phyloP scores from a whole-genome alignment of 2,888 invertebrate genomes.

The Eumerus sabulonum region DNA sequence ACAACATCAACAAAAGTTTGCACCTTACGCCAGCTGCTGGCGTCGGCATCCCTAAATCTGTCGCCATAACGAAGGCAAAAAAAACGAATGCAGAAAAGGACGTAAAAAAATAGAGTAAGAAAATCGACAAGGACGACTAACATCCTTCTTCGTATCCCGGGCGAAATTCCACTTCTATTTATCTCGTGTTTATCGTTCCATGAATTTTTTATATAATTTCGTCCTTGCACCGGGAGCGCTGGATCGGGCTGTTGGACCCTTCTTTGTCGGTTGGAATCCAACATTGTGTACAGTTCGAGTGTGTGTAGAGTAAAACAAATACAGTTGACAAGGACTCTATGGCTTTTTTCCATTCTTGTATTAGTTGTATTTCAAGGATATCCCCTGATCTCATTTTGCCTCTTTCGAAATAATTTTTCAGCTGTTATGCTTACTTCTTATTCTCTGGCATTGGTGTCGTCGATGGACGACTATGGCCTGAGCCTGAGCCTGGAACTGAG shows the following conservation, averaged over 20 bases:
- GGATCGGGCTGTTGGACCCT: slow-evolving; percentile 37
- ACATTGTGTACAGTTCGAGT: neutral
- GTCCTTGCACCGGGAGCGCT: slow-evolving; percentile 37
- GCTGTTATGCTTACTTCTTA: too few species aligned
- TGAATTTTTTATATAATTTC: slow-evolving; percentile 67
- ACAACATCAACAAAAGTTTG: slow-evolving; percentile 33
- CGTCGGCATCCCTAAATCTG: slow-evolving; percentile 51
- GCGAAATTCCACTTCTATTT: slow-evolving; percentile 63
- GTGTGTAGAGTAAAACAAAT: slow-evolving; percentile 44
- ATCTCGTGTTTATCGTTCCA: slow-evolving; percentile 66
- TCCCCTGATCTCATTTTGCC: slow-evolving; percentile 43
- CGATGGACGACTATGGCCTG: too few species aligned
- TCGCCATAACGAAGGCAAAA: slow-evolving; percentile 10
- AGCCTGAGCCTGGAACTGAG: too few species aligned
- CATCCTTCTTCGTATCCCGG: slow-evolving; percentile 53
- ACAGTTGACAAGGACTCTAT: slow-evolving; percentile 35
- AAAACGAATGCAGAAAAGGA: slow-evolving; percentile 9
- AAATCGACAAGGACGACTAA: slow-evolving; percentile 55
- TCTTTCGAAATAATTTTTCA: slow-evolving; percentile 44
- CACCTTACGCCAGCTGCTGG: slow-evolving; percentile 56
- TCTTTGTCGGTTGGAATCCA: slow-evolving; percentile 12
- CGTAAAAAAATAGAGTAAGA: slow-evolving; percentile 6
- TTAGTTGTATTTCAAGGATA: slow-evolving; percentile 22
- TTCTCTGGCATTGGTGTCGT: neutral
- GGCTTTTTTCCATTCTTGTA: slow-evolving; percentile 11